Base-by-base conservation (phyloP, 2,113 vertebrate species). In the Equus przewalskii region DNA sequence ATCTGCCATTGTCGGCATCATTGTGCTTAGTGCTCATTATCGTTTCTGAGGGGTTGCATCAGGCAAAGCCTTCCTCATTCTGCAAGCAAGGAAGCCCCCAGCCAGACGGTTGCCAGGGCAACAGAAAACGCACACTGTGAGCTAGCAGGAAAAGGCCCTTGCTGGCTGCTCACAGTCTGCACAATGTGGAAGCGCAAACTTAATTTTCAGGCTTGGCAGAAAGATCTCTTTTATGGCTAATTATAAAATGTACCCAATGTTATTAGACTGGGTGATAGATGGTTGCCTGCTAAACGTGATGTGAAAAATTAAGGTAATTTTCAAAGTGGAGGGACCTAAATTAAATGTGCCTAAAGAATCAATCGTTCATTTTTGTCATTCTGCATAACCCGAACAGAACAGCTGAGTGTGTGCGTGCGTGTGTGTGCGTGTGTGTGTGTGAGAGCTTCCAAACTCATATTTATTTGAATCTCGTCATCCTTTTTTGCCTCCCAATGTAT, bases 41-140 rank as follows among this genome's bases (percentile, higher is more conserved):
- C 67, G 10, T 96, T 58, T 92, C 85, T 22, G 62, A 81, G 87
- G 80, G 79, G 75, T 67, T 84, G 92, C 21, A 19, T 91, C 95
- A 94, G 92, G 92, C 87, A 79, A 94, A 70, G 46, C 16, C 13
- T 0, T 21, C 90, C 94, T 90, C 75, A 0, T 94, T 90, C 96
- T 91, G 79, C n/a, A 26, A 75, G 83, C 7, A 1, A 80, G 90
- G 95, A 44, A 87, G 72, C 83, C 90, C 90, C 70, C 97, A 98
- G 97, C 92, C 19, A 56, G 90, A 33, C 97, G 14, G 98, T 99
- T 98, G 98, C 96, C 99, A 98, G 97, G 98, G 97, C 96, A 98
- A 99, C 98, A 0, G 81, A 0, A 41, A 98, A 89, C 73, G 92
- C 97, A 97, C 46, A 72, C 84, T 10, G 96, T 81, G 96, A 15